Conservation (phyloP, 2,113 vertebrate genomes). For the Struthio camelus region DNA sequence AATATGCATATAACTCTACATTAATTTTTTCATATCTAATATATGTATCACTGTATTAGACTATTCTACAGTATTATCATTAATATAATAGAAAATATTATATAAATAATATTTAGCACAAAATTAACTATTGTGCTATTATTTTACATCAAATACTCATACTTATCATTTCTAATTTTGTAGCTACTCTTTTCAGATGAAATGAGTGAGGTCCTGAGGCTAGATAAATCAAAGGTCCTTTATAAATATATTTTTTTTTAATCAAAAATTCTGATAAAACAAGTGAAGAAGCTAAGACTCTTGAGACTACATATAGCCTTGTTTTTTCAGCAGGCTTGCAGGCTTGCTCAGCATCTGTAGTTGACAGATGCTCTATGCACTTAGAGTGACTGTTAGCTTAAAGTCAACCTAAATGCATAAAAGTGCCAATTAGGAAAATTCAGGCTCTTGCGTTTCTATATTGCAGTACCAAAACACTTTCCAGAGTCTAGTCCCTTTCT, state of each 20-base stretch:
- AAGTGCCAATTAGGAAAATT: not conserved
- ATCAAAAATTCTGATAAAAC: not conserved
- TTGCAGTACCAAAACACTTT: not conserved
- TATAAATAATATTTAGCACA: not conserved
- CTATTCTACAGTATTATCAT: not conserved
- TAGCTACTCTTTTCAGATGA: not conserved
- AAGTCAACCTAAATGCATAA: not conserved
- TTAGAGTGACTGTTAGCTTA: not conserved
- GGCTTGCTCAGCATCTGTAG: not conserved
- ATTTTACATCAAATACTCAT: not conserved
- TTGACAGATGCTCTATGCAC: not conserved
- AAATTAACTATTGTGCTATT: not conserved
- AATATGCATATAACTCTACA: no score
- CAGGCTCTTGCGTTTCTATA: not conserved
- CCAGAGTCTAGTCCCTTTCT: not conserved
- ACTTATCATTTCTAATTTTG: not conserved
- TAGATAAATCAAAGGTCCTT: not conserved
- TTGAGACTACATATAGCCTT: fast-evolving
- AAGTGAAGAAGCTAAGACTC: not conserved
- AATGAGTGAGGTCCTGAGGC: not conserved
- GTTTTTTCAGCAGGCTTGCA: not conserved
- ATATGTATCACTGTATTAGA: not conserved
- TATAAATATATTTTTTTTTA: not conserved
- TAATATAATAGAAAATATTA: not conserved
- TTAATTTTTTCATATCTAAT: not conserved